Conservation (phyloP, 1,140 invertebrate genomes). For the Drosophila baimaii region DNA sequence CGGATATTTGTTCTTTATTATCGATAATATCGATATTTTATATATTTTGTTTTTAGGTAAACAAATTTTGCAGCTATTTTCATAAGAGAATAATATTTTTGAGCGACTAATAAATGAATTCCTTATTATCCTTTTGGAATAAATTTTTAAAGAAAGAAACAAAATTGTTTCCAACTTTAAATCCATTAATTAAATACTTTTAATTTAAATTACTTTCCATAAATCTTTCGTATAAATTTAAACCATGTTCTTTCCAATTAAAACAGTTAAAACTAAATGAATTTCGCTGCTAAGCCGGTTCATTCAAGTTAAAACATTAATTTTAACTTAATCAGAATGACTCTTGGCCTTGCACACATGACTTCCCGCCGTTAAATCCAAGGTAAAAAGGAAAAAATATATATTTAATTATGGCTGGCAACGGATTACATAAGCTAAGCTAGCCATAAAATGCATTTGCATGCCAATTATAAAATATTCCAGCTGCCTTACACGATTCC, state of each 20-base stretch:
- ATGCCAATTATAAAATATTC: constrained; percentile 65
- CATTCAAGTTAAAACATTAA: constrained; percentile 34
- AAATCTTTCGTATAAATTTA: not conserved
- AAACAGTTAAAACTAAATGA: not conserved
- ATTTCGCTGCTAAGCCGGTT: constrained; percentile 5
- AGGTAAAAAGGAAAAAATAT: constrained; percentile 2
- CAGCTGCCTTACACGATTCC: constrained; percentile 47
- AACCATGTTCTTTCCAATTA: not conserved
- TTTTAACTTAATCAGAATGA: constrained; percentile 38
- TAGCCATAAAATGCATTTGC: constrained; percentile 50
- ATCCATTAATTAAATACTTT: not conserved
- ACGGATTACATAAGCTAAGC: constrained; percentile 29
- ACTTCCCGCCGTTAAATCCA: constrained; percentile 12
- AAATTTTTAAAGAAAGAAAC: not conserved
- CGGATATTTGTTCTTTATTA: too few relatives aligned
- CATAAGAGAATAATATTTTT: too few relatives aligned
- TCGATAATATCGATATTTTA: too few relatives aligned
- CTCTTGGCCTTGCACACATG: constrained; percentile 40
- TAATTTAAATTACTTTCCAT: not conserved
- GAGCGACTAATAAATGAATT: too few relatives aligned
- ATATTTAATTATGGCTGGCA: constrained; percentile 27
- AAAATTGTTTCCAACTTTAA: not conserved
- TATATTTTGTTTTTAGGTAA: too few relatives aligned
- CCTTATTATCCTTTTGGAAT: too few relatives aligned
- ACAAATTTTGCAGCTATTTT: too few relatives aligned